phyloP scores from a whole-genome alignment of 2,113 vertebrate species.

The Melanocharis versteri region DNA sequence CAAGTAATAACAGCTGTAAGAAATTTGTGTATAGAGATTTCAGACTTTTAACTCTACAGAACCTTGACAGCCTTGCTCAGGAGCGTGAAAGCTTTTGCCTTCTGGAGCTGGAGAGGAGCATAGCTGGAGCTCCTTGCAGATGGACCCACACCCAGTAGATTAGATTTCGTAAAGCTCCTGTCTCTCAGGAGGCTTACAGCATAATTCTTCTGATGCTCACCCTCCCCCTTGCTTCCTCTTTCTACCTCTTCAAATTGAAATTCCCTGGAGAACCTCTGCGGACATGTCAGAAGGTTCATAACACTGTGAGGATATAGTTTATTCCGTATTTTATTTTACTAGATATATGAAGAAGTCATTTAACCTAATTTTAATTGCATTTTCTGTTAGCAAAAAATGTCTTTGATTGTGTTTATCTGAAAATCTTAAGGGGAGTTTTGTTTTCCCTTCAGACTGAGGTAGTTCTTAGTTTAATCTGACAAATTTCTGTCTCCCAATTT shows the following conservation, averaged over 20 bases:
- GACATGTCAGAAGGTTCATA: not conserved
- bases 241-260: not conserved
- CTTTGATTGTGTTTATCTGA: not conserved
- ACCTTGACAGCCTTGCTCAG: not conserved
- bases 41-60: not conserved
- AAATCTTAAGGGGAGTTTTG: not conserved
- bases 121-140: not conserved
- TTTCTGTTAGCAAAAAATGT: not conserved
- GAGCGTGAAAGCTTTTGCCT: not conserved
- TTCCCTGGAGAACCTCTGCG: not conserved
- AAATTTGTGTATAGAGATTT: not conserved
- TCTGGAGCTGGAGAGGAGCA: not conserved
- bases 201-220: not conserved
- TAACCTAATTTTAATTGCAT: not conserved
- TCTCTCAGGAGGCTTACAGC: not conserved
- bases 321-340: not conserved
- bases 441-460: not conserved
- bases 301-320: not conserved
- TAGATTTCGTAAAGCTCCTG: not conserved
- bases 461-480: not conserved
- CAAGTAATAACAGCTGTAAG: not conserved
- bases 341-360: not conserved
- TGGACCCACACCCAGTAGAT: not conserved
- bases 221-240: not conserved
- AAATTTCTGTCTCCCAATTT: not conserved